Base-by-base conservation (phyloP, 1,140 invertebrate species). In the Chionoecetes opilio region DNA sequence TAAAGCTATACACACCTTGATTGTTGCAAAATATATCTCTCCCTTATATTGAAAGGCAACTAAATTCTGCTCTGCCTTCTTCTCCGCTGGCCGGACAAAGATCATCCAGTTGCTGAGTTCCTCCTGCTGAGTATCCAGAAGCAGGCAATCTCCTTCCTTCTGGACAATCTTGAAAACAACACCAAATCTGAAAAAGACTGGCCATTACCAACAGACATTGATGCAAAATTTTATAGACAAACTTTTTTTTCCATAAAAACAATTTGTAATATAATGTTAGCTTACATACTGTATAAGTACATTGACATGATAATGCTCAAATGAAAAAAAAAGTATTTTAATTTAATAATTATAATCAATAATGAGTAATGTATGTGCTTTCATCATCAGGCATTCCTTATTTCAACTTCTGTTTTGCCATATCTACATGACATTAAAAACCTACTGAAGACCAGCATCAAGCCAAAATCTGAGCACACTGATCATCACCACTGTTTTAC, bases 91-190 rank as follows among this genome's bases (percentile, higher is more conserved):
- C 46, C 97, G 96, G 11, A 97, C 97, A 96, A 97, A 97, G 96
- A 97, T 97, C 97, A 97, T 97, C 97, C 97, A 97, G 96, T 97
- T 97, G 95, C 97, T 97, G 35, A 96, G 96, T 17, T 97, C 96
- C 96, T 97, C 97, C 96, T 97, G 96, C 26, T 95, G 96, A 35
- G 96, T 94, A 89, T 97, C 96, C 96, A 95, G 35, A 89, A 96
- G 34, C 96, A 96, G n/a, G 37, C 95, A 95, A 91, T 96, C 96
- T 31, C 96, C 96, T 91, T 96, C 96, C 38, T 96, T 96, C 92
- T 96, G 93, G 75, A 96, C 96, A 29, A 97, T 87, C 96, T 97
- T 96, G 93, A 95, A 96, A 82, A 96, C 95, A 82, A 96, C 87
- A n/a, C 91, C 91, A 95, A 92, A 94, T 84, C 92, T 96, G 91